Base-by-base conservation (phyloP, 2,797 vertebrate species). In the Botia almorhae region DNA sequence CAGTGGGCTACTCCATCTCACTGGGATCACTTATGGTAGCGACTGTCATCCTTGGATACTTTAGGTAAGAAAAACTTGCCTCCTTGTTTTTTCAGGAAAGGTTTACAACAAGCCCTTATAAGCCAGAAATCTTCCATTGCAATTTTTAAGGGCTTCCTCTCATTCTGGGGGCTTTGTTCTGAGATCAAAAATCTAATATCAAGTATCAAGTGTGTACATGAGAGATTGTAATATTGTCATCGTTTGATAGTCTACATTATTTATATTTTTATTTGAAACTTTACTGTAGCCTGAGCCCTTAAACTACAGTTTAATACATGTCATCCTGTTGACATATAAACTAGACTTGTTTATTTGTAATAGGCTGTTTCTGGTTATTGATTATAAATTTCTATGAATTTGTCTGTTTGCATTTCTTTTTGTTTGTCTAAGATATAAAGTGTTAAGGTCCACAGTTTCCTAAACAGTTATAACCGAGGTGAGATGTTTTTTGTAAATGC, bases 1-100 rank as follows among this genome's bases (percentile, higher is more conserved):
- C 98, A 0, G 95, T 98, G 85, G 98, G 98, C 55, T 99, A 99
- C 93, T 99, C 97, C 64, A 95, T 98, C 92, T 99, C 98, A 33
- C 93, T 99, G 86, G 95, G 96, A 55, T 98, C 97, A 16, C 95
- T 99, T 83, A 97, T 97, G 77, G 95, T 98, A 81, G 98, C 98
- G 0, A 96, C 98, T 75, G 91, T 97, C 89, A 99, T 99, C 89
- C 90, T 99, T 85, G 97, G 97, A 87, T 98, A 98, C 91, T 99
- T 99, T 88, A 95, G 97, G 98, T 98, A 91, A 94, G 93, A 82
- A 61, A 86, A 71, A 69, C 21, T 80, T 5, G 2, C 46, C 36
- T 80, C 3, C 10, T 46, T 8, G 1, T 55, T 55, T 58, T 43
- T 10, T 19, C 17, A 61, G 50, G 55, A 72, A 2, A 56, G 48